These are phyloP conservation scores for Chaenogobius annularis DNA, from an alignment of 2,113 vertebrate species.

Conservation along the genomic window DNA sequence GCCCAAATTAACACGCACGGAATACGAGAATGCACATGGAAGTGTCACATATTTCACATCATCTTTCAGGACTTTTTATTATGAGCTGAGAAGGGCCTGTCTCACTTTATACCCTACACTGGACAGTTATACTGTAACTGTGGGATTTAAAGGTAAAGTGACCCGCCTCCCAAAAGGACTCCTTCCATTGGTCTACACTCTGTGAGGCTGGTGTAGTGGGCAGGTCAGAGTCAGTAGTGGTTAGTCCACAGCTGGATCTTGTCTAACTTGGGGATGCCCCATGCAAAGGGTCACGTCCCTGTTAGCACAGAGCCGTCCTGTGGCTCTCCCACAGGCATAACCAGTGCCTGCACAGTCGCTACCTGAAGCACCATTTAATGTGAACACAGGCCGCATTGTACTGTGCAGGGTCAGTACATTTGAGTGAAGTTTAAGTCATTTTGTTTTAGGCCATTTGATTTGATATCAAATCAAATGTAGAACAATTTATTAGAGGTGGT, in stretches of 20 bases:
- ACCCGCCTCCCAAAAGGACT: conserved; percentile 7
- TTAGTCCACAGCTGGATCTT: conserved; percentile 45
- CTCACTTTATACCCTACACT: conserved; percentile 10
- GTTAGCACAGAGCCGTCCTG: conserved; percentile 24
- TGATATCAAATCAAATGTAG: neutral
- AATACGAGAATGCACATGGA: conserved; percentile 42
- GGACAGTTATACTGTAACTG: no score
- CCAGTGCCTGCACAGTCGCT: conserved; percentile 7
- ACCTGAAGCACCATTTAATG: neutral
- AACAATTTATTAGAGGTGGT: no score
- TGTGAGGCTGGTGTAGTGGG: neutral
- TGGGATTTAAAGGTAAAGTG: conserved; percentile 26
- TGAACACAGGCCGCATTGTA: neutral
- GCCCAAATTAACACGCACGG: conserved; percentile 43
- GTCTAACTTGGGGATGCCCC: conserved; percentile 31
- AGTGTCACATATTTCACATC: conserved; percentile 51
- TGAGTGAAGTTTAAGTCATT: neutral
- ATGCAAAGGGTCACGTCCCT: conserved; percentile 47
- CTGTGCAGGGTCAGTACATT: neutral
- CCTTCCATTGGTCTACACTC: neutral
- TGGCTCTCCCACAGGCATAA: conserved; percentile 31
- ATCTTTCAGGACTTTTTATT: conserved; percentile 29
- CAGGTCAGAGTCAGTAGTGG: conserved; percentile 15
- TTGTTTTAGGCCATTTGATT: neutral
- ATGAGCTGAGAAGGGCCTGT: conserved; percentile 22